Conservation (phyloP, 2,888 invertebrate genomes). For the Ectropis crepuscularia region DNA sequence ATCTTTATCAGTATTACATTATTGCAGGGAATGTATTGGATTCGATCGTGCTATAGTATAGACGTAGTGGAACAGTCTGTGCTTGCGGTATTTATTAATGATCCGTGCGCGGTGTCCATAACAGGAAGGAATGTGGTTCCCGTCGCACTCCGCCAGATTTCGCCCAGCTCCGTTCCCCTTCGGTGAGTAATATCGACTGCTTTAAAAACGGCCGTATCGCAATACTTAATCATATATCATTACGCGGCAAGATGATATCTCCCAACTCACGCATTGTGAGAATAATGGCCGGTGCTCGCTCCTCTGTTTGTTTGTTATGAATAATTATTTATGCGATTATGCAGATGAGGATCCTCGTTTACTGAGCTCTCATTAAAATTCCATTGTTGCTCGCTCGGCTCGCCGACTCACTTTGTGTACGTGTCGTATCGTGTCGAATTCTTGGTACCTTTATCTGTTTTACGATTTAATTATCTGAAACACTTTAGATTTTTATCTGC, state of each 20-base stretch:
- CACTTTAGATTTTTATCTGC: slow-evolving; percentile 28
- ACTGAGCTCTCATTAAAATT: slow-evolving; percentile 77
- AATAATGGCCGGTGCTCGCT: slow-evolving; percentile 58
- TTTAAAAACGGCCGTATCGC: slow-evolving; percentile 58
- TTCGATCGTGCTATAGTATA: slow-evolving; percentile 8
- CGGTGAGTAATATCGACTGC: slow-evolving; percentile 53
- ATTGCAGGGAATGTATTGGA: slow-evolving; percentile 20
- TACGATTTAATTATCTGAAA: slow-evolving; percentile 32
- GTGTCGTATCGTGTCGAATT: slow-evolving; percentile 60
- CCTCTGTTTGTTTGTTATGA: slow-evolving; percentile 69
- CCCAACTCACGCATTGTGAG: slow-evolving; percentile 50
- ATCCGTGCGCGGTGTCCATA: slow-evolving; percentile 40
- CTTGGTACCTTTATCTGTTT: slow-evolving; percentile 39
- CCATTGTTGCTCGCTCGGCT: slow-evolving; percentile 70
- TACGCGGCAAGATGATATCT: slow-evolving; percentile 57
- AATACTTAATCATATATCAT: slow-evolving; percentile 61
- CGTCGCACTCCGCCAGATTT: slow-evolving; percentile 45
- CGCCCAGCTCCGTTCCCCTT: slow-evolving; percentile 51
- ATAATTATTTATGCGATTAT: slow-evolving; percentile 79
- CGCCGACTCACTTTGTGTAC: slow-evolving; percentile 63
- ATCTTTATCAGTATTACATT: slow-evolving; percentile 21
- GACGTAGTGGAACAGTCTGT: slow-evolving; percentile 21
- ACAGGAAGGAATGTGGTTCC: slow-evolving; percentile 50
- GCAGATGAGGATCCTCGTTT: slow-evolving; percentile 74
- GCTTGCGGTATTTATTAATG: slow-evolving; percentile 31